phyloP scores from a whole-genome alignment of 2,113 vertebrate genomes.

The Aythya baeri region DNA sequence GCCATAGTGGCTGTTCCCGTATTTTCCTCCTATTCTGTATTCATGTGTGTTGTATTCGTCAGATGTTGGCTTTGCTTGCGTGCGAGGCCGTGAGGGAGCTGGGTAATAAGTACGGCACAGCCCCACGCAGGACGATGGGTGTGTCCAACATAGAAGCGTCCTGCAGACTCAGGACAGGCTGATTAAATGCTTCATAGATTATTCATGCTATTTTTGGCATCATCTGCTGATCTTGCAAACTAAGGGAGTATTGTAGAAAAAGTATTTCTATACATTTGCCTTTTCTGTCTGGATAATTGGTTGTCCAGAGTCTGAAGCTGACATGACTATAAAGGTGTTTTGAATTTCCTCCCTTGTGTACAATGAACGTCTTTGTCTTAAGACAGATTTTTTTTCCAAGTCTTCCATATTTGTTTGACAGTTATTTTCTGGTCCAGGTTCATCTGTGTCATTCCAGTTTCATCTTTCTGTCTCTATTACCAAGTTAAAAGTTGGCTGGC shows the following conservation, averaged over 20 bases:
- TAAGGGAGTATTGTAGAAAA: neutral
- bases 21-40: neutral
- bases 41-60: accelerated
- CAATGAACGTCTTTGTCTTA: constrained; percentile 52
- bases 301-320: neutral
- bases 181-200: neutral
- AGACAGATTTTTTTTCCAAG: neutral
- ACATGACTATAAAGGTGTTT: neutral
- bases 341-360: constrained; percentile 31
- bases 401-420: constrained; percentile 30
- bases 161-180: neutral
- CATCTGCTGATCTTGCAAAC: neutral
- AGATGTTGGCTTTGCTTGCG: neutral
- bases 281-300: neutral
- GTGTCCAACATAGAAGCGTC: neutral
- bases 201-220: neutral
- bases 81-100: accelerated
- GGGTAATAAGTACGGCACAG: accelerated
- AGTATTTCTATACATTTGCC: neutral
- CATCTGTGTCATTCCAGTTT: neutral
- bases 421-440: constrained; percentile 16
- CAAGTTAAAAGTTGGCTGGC: neutral
- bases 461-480: neutral
- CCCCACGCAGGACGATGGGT: accelerated
- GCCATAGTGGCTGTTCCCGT: neutral